Conservation (phyloP, 2,797 vertebrate species). For the Epinephelus coioides region DNA sequence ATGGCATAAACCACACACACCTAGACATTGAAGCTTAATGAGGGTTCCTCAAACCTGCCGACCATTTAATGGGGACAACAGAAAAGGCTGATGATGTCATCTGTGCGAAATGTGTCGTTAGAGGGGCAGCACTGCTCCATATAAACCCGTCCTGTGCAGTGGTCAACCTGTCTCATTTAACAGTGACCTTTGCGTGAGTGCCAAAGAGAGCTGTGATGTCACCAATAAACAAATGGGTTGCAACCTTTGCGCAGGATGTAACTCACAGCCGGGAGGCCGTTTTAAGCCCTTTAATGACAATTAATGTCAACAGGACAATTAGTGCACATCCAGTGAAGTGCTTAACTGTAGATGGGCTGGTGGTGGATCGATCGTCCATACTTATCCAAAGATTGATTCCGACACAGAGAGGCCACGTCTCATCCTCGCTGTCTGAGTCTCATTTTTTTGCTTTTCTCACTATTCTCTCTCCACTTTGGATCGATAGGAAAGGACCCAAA, state of each 20-base stretch:
- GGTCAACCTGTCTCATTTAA: conserved; percentile 64
- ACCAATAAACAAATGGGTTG: conserved; percentile 83
- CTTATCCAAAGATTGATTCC: conserved; percentile 85
- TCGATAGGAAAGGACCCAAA: conserved; percentile 10
- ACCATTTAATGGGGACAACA: conserved; percentile 58
- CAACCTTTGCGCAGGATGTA: conserved; percentile 67
- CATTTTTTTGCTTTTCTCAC: conserved; percentile 42
- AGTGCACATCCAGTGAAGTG: conserved; percentile 82
- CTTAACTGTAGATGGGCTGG: conserved; percentile 79
- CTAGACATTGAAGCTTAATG: conserved; percentile 40
- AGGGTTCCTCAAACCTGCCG: conserved; percentile 39
- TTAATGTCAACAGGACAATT: conserved; percentile 89
- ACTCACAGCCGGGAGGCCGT: conserved; percentile 74
- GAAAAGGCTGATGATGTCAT: conserved; percentile 70
- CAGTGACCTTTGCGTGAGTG: conserved; percentile 39
- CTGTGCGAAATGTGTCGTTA: conserved; percentile 32
- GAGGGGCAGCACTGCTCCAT: conserved; percentile 28
- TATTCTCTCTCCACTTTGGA: conserved; percentile 9
- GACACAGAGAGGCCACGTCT: conserved; percentile 61
- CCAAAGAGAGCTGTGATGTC: conserved; percentile 67
- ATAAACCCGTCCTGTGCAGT: conserved; percentile 43
- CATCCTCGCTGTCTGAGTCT: conserved; percentile 48
- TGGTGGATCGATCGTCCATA: conserved; percentile 80
- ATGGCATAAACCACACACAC: conserved; percentile 25
- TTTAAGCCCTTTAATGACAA: conserved; percentile 86